Base-by-base conservation (phyloP, 2,888 invertebrate species). In the Dione vanillae region DNA sequence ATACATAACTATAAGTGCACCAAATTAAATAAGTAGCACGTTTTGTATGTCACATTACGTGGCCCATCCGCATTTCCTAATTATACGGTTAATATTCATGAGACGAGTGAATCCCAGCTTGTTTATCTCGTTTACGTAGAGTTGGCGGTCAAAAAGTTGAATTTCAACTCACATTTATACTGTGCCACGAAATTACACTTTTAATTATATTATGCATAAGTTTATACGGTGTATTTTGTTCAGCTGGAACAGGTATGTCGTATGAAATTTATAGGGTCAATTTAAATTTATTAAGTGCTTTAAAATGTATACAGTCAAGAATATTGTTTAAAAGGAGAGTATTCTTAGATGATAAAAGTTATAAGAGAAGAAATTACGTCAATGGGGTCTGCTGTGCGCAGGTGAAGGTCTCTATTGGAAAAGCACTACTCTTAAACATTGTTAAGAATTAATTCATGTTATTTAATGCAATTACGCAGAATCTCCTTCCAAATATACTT, bases 1-100 rank as follows among this genome's bases (percentile, higher is more conserved):
- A 19, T 20, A 49, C 19, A 49, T 49, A 49, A 49, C 19, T 61
- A 51, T 68, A 61, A 68, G 52, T 19, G 61, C 49, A 43, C 19
- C 27, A 56, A 67, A 61, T 67, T 61, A 61, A 61, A 67, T 67
- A 47, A 66, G 47, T 49, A 45, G 45, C 68, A 68, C 68, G 68
- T 68, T 68, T 68, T 68, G 52, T 68, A 62, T 45, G 68, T 68
- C 68, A 68, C 62, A 62, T 68, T 68, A 68, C 68, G 68, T 68
- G 61, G 68, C 43, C 62, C 52, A 68, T 68, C 68, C 62, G 68
- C 62, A 68, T 68, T 62, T 62, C 68, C 68, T 68, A 68, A 68
- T 68, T 68, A 68, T 54, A 68, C 68, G 68, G 68, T 62, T 68
- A 68, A 68, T 68, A 68, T 68, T 68, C 68, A 62, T 68, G 67